Evolutionary conservation across 2,888 invertebrate genomes (phyloP).

Genomic region (Heliconius cydno): DNA sequence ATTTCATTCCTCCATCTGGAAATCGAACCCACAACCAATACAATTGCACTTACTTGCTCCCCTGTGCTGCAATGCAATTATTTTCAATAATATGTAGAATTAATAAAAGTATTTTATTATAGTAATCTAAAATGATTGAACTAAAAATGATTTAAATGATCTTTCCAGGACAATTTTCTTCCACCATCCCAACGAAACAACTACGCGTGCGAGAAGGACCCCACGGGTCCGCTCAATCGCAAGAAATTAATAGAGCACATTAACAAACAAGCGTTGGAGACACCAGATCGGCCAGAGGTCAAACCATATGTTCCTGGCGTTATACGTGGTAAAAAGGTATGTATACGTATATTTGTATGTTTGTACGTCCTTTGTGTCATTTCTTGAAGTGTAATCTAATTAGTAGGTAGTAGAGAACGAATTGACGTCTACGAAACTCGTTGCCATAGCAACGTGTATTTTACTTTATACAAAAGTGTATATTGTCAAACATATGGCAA

Average conservation of each 20-base stretch:
- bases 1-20: too few species aligned
- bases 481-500: too few species aligned
- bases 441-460: too few species aligned
- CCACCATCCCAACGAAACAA: slow-evolving; percentile 98
- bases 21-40: too few species aligned
- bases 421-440: too few species aligned
- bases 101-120: background rate
- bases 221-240: slow-evolving; percentile 97
- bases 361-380: too few species aligned
- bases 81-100: too few species aligned
- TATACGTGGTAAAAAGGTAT: slow-evolving; percentile 94
- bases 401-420: too few species aligned
- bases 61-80: too few species aligned
- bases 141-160: background rate
- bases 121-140: background rate
- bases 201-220: slow-evolving; percentile 97
- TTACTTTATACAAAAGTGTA: too few species aligned
- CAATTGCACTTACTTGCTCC: too few species aligned
- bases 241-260: slow-evolving; percentile 98
- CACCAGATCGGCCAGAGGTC: slow-evolving; percentile 97
- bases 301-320: slow-evolving; percentile 96
- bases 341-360: background rate
- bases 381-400: too few species aligned
- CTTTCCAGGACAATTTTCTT: slow-evolving; percentile 95
- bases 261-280: slow-evolving; percentile 98